Percentiles rank a stretch among this genome's conserved stretches.
These are phyloP conservation scores for Microcebus lehilahytsara DNA, from an alignment of 2,113 vertebrate species.

Conservation along the genomic window DNA sequence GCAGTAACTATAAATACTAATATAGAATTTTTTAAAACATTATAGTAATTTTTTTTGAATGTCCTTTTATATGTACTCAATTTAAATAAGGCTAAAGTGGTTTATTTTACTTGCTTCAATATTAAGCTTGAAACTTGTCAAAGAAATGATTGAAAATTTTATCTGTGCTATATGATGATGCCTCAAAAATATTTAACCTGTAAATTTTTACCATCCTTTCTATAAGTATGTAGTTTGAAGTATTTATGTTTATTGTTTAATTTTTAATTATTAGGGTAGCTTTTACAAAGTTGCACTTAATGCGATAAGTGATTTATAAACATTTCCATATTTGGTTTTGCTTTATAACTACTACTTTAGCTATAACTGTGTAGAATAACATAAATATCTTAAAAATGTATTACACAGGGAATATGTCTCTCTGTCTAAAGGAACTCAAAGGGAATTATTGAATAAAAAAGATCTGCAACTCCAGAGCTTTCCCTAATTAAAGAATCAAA, in stretches of 20 bases:
- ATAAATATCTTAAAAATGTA: neutral
- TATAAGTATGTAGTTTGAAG: neutral
- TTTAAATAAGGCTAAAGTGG: neutral
- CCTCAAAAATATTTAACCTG: neutral
- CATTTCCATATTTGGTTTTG: neutral
- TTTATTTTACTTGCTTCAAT: neutral
- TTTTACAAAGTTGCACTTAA: neutral
- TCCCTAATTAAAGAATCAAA: neutral
- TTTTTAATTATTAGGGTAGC: neutral
- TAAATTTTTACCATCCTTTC: neutral
- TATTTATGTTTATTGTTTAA: too few species aligned
- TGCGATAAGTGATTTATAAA: neutral
- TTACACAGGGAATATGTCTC: neutral
- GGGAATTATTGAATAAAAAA: neutral
- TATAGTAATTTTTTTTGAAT: neutral
- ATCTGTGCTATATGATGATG: neutral
- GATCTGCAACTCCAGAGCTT: neutral
- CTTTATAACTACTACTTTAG: neutral
- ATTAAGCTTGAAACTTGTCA: neutral
- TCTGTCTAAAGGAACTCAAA: neutral
- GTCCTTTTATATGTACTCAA: neutral
- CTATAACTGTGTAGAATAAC: neutral
- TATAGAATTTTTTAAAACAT: neutral
- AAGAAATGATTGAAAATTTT: neutral
- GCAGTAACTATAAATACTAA: neutral